Evolutionary conservation across 2,113 vertebrate species (phyloP).

Genomic region (Corvus hawaiiensis): DNA sequence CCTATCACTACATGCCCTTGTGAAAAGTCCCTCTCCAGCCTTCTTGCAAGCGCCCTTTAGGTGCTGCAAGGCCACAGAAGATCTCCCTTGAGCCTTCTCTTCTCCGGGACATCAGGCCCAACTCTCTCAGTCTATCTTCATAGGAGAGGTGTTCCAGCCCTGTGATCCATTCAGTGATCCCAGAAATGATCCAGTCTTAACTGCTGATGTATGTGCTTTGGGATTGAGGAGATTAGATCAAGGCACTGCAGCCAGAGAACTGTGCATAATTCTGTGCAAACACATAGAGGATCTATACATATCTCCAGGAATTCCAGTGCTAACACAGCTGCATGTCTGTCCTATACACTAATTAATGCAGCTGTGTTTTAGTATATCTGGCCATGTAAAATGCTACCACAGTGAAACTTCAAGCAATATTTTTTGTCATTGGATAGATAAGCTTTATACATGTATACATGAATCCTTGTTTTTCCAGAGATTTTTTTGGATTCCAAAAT

Average conservation of each 20-base stretch:
- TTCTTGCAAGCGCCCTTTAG: not conserved
- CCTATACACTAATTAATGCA: not conserved
- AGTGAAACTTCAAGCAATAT: not conserved
- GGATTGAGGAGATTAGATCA: not conserved
- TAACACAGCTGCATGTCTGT: not conserved
- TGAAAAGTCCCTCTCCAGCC: not conserved
- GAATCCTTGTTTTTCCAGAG: not conserved
- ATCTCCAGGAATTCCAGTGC: not conserved
- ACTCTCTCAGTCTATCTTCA: not conserved
- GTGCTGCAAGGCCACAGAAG: not conserved
- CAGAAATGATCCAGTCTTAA: not conserved
- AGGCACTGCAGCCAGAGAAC: not conserved
- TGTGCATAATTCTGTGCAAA: not conserved
- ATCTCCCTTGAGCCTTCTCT: not conserved
- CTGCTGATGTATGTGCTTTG: not conserved
- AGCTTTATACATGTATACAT: not conserved
- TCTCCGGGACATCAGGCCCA: not conserved
- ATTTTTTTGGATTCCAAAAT: not conserved
- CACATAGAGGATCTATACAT: rapidly evolving
- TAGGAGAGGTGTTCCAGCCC: not conserved
- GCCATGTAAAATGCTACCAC: not conserved
- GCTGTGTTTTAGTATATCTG: not conserved
- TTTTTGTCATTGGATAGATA: not conserved
- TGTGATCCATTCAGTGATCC: not conserved
- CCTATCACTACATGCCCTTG: not conserved